Conservation (phyloP, 2,888 invertebrate genomes). For the Hermaeophaga mercurialis region DNA sequence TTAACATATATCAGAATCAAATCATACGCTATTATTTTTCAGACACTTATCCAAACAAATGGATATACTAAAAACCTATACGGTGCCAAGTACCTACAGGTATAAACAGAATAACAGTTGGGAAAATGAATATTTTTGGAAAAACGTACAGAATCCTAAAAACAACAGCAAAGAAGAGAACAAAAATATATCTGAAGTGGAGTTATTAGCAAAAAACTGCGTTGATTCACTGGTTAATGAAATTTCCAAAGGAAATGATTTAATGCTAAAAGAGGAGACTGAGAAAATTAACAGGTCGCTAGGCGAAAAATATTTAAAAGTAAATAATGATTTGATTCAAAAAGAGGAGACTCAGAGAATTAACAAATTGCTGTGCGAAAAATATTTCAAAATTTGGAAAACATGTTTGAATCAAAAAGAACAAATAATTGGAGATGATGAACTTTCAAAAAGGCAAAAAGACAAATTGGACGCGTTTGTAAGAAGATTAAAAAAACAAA, state of each 20-base stretch:
- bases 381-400: conserved; percentile 44
- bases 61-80: conserved; percentile 16
- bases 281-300: conserved; percentile 1
- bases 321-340: not conserved
- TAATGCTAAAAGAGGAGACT: not conserved
- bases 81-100: conserved; percentile 12
- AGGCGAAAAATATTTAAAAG: conserved; percentile 39
- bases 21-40: not conserved
- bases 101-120: conserved; percentile 27
- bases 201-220: conserved; percentile 4
- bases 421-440: conserved; percentile 24
- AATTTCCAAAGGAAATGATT: conserved; percentile 7
- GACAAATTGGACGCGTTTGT: conserved; percentile 48
- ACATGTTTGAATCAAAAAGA: conserved; percentile 31
- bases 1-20: too few relatives aligned
- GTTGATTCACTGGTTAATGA: conserved; percentile 14
- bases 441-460: conserved; percentile 33
- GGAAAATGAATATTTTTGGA: conserved; percentile 32
- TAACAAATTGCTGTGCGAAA: conserved; percentile 18
- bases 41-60: conserved; percentile 15
- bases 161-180: conserved; percentile 10
- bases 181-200: not conserved
- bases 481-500: conserved; percentile 40
- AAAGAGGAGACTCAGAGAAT: not conserved
- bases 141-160: conserved; percentile 33